Evolutionary conservation across 2,797 vertebrate species (phyloP).

Genomic region (Sebastes iracundus): DNA sequence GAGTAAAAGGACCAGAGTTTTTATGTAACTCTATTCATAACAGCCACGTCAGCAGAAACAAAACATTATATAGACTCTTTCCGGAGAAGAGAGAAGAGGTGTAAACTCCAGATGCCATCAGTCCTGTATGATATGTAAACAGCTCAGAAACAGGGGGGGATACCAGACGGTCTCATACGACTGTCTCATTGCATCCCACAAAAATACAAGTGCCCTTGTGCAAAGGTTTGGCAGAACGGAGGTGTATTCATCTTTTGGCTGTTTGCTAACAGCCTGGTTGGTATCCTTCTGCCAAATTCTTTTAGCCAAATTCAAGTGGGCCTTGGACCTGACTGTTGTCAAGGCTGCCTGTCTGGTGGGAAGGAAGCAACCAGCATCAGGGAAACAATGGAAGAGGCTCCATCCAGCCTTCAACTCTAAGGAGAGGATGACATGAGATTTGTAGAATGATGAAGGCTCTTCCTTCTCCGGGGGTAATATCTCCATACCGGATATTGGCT

Average conservation of each 20-base stretch:
- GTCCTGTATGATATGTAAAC: conserved; percentile 41
- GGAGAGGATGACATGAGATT: conserved; percentile 50
- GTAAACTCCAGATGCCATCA: background rate
- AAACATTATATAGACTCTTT: background rate
- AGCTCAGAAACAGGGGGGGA: conserved; percentile 4
- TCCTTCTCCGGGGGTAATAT: conserved; percentile 70
- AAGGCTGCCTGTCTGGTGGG: conserved; percentile 49
- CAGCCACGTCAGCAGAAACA: background rate
- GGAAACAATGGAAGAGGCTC: conserved; percentile 42
- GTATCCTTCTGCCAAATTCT: conserved; percentile 54
- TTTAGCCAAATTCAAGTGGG: conserved; percentile 59
- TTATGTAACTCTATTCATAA: background rate
- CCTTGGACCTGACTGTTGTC: conserved; percentile 51
- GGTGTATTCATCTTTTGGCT: conserved; percentile 62
- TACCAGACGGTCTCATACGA: conserved; percentile 38
- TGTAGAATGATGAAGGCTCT: conserved; percentile 58
- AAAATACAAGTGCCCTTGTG: conserved; percentile 60
- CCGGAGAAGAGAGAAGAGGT: background rate
- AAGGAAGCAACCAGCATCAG: conserved; percentile 27
- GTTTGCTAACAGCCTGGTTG: conserved; percentile 55
- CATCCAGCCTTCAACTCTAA: conserved; percentile 42
- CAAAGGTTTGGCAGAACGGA: conserved; percentile 62
- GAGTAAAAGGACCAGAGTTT: background rate
- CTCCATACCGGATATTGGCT: conserved; percentile 81
- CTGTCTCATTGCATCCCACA: conserved; percentile 51